Percentiles rank a stretch among this genome's conserved stretches.
Evolutionary conservation across 1,140 invertebrate species (phyloP).

Genomic region (Drosophila willistoni): DNA sequence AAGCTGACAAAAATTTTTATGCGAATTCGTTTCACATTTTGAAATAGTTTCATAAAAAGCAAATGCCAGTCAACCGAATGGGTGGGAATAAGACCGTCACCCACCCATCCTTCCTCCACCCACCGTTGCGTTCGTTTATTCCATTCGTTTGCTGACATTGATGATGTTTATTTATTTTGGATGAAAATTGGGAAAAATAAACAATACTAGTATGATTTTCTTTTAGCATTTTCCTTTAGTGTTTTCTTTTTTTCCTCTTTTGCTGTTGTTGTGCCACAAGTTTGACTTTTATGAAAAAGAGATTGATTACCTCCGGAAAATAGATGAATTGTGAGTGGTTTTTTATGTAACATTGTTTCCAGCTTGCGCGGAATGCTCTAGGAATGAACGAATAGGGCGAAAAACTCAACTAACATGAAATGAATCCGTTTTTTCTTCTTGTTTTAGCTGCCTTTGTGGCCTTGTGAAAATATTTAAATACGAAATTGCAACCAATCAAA

Average conservation of each 20-base stretch:
- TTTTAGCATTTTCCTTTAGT: constrained; percentile 34
- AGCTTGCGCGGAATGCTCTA: neutral
- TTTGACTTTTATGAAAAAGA: constrained; percentile 74
- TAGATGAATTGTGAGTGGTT: constrained; percentile 66
- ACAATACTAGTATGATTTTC: constrained; percentile 61
- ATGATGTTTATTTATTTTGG: constrained; percentile 81
- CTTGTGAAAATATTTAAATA: constrained; percentile 79
- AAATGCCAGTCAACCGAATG: constrained; percentile 48
- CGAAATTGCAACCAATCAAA: constrained; percentile 81
- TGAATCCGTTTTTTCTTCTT: constrained; percentile 22
- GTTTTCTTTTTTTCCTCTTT: constrained; percentile 41
- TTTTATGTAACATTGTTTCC: constrained; percentile 61
- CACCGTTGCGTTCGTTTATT: constrained; percentile 45
- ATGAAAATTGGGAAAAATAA: constrained; percentile 76
- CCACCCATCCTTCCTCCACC: neutral
- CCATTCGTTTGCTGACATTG: constrained; percentile 71
- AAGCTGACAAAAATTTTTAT: constrained; percentile 76
- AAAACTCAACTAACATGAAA: constrained; percentile 7
- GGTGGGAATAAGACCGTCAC: neutral
- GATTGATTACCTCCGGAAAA: constrained; percentile 53
- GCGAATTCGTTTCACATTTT: constrained; percentile 79
- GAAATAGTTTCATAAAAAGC: constrained; percentile 81
- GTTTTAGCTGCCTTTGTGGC: constrained; percentile 30
- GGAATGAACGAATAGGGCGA: neutral
- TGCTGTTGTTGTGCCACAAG: constrained; percentile 37